Evolutionary conservation across 2,888 invertebrate species (phyloP), one percentile per base, ranked within the genome.

Genomic region (Andrena hattorfiana): DNA sequence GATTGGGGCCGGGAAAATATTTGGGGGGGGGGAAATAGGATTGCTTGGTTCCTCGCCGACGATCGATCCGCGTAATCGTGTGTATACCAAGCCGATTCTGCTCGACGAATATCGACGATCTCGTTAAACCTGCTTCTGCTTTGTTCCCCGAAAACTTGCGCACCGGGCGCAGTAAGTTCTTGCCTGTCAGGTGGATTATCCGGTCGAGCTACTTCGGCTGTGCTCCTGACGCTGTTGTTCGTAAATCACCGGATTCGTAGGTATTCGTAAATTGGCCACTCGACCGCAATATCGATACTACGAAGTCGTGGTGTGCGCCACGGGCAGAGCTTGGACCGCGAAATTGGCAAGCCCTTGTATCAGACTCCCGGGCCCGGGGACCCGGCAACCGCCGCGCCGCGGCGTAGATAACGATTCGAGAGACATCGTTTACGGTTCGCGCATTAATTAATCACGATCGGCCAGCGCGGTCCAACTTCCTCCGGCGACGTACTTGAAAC

Each of bases 191-290:
- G 59, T 74, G 64, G 82, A 81, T 86, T 81, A 81, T 82, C 66
- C 69, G 81, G 64, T 63, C n/a, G 56, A 63, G 42, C 42, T 56
- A 48, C 67, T 48, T 56, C n/a, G 67, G 51, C 64, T 56, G 23
- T 76, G 60, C 49, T 76, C 10, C n/a, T 60, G 68, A n/a, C 30
- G 30, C 30, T 68, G 76, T 69, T 70, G 71, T 59, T 63, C 80
- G 81, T 85, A 87, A 84, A 87, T 85, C 87, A 84, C 35, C 54
- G 81, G 68, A 81, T 73, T 79, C 77, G 81, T 77, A 77, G 75
- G 54, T 67, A 84, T 79, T 84, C 77, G 81, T 75, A 86, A 85
- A 87, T 85, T 86, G 86, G 75, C 77, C 84, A 73, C 68, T 88
- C 81, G 70, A 85, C 79, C 86, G 78, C 83, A 71, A 84, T 87